A percentile compares a stretch with the other conserved stretches of the same genome.
Conservation (phyloP, 2,888 invertebrate genomes). For the Drosophila nigricruria region DNA sequence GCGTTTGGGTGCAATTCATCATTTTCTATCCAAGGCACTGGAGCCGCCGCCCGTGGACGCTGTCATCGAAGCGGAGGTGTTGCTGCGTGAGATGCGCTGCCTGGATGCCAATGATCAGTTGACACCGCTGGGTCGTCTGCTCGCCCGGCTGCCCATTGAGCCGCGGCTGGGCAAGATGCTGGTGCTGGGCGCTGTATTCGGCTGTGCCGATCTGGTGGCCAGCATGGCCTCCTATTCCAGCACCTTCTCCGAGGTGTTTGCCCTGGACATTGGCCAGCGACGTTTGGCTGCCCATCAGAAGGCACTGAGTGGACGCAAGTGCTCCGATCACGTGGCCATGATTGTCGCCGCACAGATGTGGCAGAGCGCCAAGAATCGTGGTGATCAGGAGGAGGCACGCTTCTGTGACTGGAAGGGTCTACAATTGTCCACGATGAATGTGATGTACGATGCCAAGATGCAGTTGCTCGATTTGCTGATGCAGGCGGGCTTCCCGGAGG, state of each 20-base stretch:
- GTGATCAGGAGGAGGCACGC: constrained; percentile 91
- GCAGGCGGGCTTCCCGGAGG: constrained; percentile 95
- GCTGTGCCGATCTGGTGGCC: constrained; percentile 95
- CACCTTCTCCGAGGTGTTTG: constrained; percentile 97
- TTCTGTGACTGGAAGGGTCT: constrained; percentile 97
- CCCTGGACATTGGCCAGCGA: constrained; percentile 90
- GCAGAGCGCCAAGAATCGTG: constrained; percentile 89
- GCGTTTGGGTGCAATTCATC: constrained; percentile 95
- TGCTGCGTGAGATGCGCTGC: constrained; percentile 94
- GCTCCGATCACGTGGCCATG: constrained; percentile 98
- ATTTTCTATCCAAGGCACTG: constrained; percentile 97
- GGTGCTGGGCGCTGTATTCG: constrained; percentile 96
- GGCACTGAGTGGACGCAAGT: constrained; percentile 93
- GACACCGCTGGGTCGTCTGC: constrained; percentile 96
- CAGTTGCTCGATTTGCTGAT: constrained; percentile 89
- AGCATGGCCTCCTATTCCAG: constrained; percentile 98
- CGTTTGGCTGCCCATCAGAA: constrained; percentile 94
- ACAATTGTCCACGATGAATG: constrained; percentile 94
- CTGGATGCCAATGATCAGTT: constrained; percentile 94
- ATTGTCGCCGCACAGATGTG: constrained; percentile 95
- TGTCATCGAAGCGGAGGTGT: constrained; percentile 98
- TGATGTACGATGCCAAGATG: constrained; percentile 95
- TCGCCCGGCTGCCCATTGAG: constrained; percentile 98
- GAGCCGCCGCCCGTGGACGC: constrained; percentile 99
- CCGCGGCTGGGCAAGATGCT: constrained; percentile 99